These are phyloP conservation scores for Ceratosolen fusciceps DNA, from an alignment of 1,140 invertebrate species.

Conservation along the genomic window DNA sequence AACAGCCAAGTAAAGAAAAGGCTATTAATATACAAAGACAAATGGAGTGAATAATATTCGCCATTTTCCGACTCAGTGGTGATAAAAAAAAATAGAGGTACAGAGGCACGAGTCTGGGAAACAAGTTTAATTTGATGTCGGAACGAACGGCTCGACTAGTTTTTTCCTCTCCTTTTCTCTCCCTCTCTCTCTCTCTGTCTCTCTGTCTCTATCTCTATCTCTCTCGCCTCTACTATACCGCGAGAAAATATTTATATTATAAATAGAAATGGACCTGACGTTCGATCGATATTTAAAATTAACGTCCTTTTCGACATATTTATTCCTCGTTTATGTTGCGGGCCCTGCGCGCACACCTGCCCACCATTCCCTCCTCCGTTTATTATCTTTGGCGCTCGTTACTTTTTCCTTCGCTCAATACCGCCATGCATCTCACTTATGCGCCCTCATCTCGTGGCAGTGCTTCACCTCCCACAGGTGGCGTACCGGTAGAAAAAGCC, in stretches of 20 bases:
- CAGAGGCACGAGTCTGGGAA: not conserved
- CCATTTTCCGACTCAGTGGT: not conserved
- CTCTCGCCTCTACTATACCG: too few relatives aligned
- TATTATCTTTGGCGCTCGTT: not conserved
- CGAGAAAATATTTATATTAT: not conserved
- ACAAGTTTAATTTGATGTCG: not conserved
- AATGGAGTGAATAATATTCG: not conserved
- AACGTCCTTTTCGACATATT: slow-evolving; percentile 20
- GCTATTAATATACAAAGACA: not conserved
- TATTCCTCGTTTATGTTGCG: slow-evolving; percentile 36
- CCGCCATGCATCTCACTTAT: slow-evolving; percentile 19
- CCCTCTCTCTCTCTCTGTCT: too few relatives aligned
- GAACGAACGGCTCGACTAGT: not conserved
- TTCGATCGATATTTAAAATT: not conserved
- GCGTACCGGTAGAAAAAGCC: slow-evolving; percentile 20
- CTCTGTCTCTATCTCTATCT: too few relatives aligned
- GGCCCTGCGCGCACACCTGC: slow-evolving; percentile 10
- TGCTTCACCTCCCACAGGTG: not conserved
- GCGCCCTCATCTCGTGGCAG: not conserved
- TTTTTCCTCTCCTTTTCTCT: too few relatives aligned
- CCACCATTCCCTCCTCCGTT: not conserved
- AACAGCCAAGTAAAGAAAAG: not conserved
- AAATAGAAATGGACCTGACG: not conserved
- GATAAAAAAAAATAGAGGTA: not conserved
- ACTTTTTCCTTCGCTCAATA: not conserved